Evolutionary conservation across 2,888 invertebrate species (phyloP).

Genomic region (Sminthurides aquaticus): DNA sequence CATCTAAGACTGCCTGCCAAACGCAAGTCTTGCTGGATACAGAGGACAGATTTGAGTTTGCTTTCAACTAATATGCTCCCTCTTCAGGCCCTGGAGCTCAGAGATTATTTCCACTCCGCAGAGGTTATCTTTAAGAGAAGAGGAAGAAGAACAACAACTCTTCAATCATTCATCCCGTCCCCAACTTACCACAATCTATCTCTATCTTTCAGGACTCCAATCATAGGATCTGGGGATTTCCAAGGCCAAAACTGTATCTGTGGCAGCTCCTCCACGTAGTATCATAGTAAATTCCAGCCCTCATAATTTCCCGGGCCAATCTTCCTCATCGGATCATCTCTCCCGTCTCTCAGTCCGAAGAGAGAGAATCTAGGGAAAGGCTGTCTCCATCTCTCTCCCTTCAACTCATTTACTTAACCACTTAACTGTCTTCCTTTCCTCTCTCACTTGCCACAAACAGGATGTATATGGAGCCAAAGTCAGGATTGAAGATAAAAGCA

Average conservation of each 20-base stretch:
- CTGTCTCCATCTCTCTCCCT: not conserved
- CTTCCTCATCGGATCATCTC: not conserved
- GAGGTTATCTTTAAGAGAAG: not conserved
- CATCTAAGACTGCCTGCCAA: not conserved
- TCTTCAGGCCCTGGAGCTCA: not conserved
- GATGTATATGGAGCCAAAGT: too few relatives aligned
- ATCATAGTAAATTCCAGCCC: not conserved
- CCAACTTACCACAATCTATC: too few relatives aligned
- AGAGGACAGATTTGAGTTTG: constrained; percentile 14
- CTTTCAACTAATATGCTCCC: constrained; percentile 39
- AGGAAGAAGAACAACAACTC: not conserved
- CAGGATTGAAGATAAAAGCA: too few relatives aligned
- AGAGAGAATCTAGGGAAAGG: not conserved
- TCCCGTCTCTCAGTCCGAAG: not conserved
- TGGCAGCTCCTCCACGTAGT: too few relatives aligned
- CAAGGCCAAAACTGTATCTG: too few relatives aligned
- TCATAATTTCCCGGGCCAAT: not conserved
- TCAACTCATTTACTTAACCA: not conserved
- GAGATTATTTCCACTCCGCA: not conserved
- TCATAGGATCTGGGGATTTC: too few relatives aligned
- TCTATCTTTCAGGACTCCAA: too few relatives aligned
- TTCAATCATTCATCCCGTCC: not conserved
- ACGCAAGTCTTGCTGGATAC: not conserved
- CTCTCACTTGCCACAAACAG: too few relatives aligned
- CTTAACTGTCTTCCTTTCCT: too few relatives aligned